Evolutionary conservation across 2,797 vertebrate genomes (phyloP), one percentile per base, ranked within the genome.

Genomic region (Danio choprae): DNA sequence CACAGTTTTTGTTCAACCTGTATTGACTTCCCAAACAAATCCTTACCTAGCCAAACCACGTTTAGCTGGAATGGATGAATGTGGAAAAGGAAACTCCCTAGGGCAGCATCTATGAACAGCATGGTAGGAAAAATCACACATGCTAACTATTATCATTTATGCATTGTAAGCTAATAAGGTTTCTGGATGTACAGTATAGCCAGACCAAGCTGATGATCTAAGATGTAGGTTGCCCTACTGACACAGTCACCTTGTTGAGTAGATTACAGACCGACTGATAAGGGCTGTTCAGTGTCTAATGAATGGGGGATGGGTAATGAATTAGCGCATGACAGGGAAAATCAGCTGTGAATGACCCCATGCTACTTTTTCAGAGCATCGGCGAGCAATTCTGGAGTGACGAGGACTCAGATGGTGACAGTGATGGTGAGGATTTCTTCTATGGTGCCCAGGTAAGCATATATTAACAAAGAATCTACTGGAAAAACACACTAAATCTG

Each of bases 351-450:
- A 44, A 8, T 80, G 73, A 85, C 56, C 62, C 12, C 16, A 76
- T 41, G 38, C 51, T 15, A 80, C 71, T 65, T 77, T 55, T 36
- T 81, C 90, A 98, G 96, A 96, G 96, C 90, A 91, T 94, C 70
- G 93, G 95, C 88, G 91, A 92, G 82, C 94, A 95, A 84, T 95
- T 91, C 85, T 95, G 94, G 95, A 91, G 90, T 58, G 95, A 96
- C 1, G 93, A 94, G 82, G 94, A 94, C 88, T 95, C 93, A 0
- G 95, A 97, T 20, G 95, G 96, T 81, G 95, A 96, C 88, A 95
- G 94, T 78, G 95, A 97, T 89, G 92, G 90, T 4, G 96, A 96
- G 73, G 96, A 96, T 44, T 91, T 94, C 87, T 91, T 95, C 55
- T 95, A 93, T 2, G 95, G 93, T 81, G 92, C 94, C 75, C 93